These are phyloP conservation scores for Sycobia sp. DNA, from an alignment of 1,140 invertebrate species.

Conservation along the genomic window DNA sequence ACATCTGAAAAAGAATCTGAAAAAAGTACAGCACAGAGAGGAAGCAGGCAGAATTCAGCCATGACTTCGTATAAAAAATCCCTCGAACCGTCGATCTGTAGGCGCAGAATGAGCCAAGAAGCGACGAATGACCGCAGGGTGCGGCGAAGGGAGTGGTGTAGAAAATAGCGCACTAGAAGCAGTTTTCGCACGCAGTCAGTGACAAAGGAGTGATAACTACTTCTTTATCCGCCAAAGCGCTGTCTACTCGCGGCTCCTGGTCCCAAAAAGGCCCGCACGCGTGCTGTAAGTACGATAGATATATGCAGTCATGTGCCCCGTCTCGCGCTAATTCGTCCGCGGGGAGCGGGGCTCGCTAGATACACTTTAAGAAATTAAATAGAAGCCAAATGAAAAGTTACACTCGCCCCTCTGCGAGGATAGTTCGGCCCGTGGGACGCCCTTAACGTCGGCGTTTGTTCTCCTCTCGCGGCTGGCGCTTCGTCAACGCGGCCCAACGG, in stretches of 20 bases:
- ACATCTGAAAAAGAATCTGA: too few species aligned
- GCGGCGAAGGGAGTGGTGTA: not conserved
- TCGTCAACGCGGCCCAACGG: too few species aligned
- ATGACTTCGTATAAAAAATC: too few species aligned
- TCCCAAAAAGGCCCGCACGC: too few species aligned
- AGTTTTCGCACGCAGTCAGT: not conserved
- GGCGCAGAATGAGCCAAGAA: not conserved
- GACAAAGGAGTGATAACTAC: not conserved
- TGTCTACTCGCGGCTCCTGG: not conserved
- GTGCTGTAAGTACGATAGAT: too few species aligned
- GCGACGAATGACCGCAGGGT: not conserved
- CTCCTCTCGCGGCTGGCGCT: too few species aligned
- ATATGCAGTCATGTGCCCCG: not conserved
- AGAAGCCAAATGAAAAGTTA: slow-evolving; percentile 43
- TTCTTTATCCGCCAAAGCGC: not conserved
- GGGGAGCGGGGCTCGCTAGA: slow-evolving; percentile 38
- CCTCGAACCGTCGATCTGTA: too few species aligned
- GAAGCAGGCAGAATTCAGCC: too few species aligned
- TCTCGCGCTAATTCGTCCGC: slow-evolving; percentile 11
- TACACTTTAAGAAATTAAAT: slow-evolving; percentile 43
- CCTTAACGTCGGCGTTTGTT: not conserved
- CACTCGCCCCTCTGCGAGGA: slow-evolving; percentile 37
- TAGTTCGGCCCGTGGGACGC: not conserved
- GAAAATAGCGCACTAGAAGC: not conserved
- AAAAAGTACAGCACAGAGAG: too few species aligned